A percentile compares a stretch with the other conserved stretches of the same genome.
Evolutionary conservation across 2,113 vertebrate species (phyloP).

Genomic region (Montifringilla adamsi): DNA sequence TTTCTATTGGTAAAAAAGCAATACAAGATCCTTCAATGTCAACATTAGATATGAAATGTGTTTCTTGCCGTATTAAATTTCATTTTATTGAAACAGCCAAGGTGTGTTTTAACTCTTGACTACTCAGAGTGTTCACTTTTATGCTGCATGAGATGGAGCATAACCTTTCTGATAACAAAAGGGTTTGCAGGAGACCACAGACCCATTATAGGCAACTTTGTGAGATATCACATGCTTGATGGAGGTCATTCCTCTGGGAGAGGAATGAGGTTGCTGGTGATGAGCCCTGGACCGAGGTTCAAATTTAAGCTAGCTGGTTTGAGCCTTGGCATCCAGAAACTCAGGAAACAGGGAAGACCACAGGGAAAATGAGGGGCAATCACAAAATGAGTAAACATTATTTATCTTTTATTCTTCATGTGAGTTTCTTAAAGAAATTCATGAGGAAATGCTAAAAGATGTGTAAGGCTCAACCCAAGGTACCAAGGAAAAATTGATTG

Average conservation of each 20-base stretch:
- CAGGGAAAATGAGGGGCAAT: not conserved
- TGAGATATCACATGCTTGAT: not conserved
- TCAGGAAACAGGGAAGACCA: not conserved
- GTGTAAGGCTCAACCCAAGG: not conserved
- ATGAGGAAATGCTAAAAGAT: not conserved
- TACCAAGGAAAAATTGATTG: not conserved
- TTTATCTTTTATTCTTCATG: not conserved
- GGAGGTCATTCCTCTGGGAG: not conserved
- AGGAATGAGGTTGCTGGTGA: not conserved
- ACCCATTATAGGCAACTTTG: not conserved
- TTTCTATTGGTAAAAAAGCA: slow-evolving; percentile 67
- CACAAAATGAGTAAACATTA: not conserved
- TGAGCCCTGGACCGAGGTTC: not conserved
- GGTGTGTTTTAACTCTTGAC: slow-evolving; percentile 53
- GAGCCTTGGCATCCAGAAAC: not conserved
- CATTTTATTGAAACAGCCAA: slow-evolving; percentile 62
- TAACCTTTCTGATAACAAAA: not conserved
- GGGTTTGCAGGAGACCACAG: not conserved
- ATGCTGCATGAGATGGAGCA: not conserved
- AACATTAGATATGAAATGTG: slow-evolving; percentile 61
- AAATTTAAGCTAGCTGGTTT: not conserved
- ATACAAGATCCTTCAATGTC: slow-evolving; percentile 64
- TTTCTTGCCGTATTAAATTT: slow-evolving; percentile 59
- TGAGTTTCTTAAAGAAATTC: not conserved
- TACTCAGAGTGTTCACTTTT: not conserved